Conservation (phyloP, 2,888 invertebrate genomes). For the Plagodis pulveraria region DNA sequence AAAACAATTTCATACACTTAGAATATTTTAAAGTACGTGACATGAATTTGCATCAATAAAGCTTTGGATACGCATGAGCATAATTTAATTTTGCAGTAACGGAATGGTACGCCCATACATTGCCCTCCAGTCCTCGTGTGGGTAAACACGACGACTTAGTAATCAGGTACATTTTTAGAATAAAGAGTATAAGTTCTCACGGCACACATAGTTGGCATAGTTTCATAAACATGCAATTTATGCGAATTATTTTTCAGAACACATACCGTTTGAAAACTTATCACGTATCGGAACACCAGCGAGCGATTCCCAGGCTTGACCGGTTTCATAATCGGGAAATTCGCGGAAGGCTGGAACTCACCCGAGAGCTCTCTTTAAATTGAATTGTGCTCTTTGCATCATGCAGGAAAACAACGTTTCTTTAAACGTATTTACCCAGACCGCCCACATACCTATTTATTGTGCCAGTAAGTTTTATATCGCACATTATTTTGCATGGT, state of each 20-base stretch:
- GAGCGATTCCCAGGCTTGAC: constrained; percentile 58
- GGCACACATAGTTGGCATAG: constrained; percentile 23
- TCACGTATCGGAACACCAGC: constrained; percentile 56
- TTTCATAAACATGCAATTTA: constrained; percentile 17
- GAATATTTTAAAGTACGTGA: too few relatives aligned
- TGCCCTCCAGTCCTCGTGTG: constrained; percentile 22
- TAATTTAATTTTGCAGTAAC: constrained; percentile 40
- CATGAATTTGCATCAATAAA: too few relatives aligned
- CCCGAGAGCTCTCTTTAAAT: constrained; percentile 34
- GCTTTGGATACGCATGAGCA: too few relatives aligned
- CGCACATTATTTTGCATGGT: too few relatives aligned
- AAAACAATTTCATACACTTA: too few relatives aligned
- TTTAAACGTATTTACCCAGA: not conserved
- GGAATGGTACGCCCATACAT: constrained; percentile 26
- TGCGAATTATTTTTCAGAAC: constrained; percentile 47
- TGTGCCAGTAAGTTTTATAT: too few relatives aligned
- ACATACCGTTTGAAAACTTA: constrained; percentile 49
- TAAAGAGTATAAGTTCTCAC: constrained; percentile 30
- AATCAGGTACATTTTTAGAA: constrained; percentile 24
- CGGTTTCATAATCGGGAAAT: constrained; percentile 71
- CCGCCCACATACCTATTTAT: too few relatives aligned
- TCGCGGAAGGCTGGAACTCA: constrained; percentile 66
- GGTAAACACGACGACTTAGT: constrained; percentile 15
- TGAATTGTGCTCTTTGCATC: constrained; percentile 29
- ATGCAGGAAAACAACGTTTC: constrained; percentile 16